Base-by-base conservation (phyloP, 1,140 invertebrate genomes). In the Zaprionus lachaisei region DNA sequence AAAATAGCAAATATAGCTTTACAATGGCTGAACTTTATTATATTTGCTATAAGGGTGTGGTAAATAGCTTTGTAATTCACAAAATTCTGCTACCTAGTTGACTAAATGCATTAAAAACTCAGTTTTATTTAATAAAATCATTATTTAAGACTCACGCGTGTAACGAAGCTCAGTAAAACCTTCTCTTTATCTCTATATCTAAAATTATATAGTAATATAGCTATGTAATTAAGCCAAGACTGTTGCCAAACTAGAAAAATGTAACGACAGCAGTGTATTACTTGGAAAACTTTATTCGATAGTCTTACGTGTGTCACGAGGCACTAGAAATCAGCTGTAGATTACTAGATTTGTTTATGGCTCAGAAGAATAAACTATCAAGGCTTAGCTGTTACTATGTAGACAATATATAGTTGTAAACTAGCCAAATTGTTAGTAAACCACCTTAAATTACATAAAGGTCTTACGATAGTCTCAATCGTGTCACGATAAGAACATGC, bases 71-170 rank as follows among this genome's bases (percentile, higher is more conserved):
- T 31, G 0, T 31, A 0, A 31, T 31, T 31, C 2, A 31, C 0
- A 0, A 31, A 31, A 31, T 31, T 11, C 9, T 31, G 31, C 28
- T 2, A 7, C 0, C 1, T 2, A 9, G 7, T 9, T 1, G 6
- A 28, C 6, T 28, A 28, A 28, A 9, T 28, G 2, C 2, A 11
- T 31, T 3, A 0, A 31, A 31, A 31, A 3, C 9, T 3, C 9
- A 0, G 2, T 11, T 34, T 34, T 0, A 11, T 34, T 0, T 3
- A 34, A 34, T 9, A 0, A 31, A 3, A 11, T 0, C 9, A 11
- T 31, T 31, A 11, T 11, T 4, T 34, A 0, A 3, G 2, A 34
- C 0, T 34, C 31, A 34, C 31, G 31, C 31, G 0, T 34, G 9
- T 34, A 9, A 11, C 31, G 9, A 11, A 11, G 0, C 9, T 34